phyloP scores from a whole-genome alignment of 2,888 invertebrate genomes.

The Ryuthela nishihirai region DNA sequence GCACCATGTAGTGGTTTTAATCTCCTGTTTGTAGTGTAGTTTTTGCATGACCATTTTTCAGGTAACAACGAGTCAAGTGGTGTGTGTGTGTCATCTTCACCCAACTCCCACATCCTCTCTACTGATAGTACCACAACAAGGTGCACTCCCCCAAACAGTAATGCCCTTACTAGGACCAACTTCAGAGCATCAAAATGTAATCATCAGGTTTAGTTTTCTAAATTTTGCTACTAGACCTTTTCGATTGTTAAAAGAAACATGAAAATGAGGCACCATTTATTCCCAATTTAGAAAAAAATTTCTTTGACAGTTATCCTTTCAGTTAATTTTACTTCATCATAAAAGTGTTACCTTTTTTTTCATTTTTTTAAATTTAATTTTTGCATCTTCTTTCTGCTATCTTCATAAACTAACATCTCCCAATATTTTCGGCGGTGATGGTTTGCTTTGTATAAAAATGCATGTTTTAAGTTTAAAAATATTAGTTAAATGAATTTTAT shows the following conservation, averaged over 20 bases:
- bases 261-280: too few species aligned
- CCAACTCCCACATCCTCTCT: conserved; percentile 52
- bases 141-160: conserved; percentile 43
- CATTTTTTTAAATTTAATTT: too few species aligned
- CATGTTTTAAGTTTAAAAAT: too few species aligned
- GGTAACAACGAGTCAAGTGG: conserved; percentile 50
- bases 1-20: too few species aligned
- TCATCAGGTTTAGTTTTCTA: conserved; percentile 43
- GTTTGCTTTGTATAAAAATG: conserved; percentile 37
- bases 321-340: too few species aligned
- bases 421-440: conserved; percentile 39
- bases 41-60: conserved; percentile 56
- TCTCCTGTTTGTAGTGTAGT: conserved; percentile 28
- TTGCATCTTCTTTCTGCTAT: too few species aligned
- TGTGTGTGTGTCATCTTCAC: conserved; percentile 16
- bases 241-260: background rate
- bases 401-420: too few species aligned
- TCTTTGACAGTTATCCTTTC: too few species aligned
- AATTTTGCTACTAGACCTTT: background rate
- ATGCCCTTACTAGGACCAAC: conserved; percentile 64
- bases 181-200: conserved; percentile 79
- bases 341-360: too few species aligned
- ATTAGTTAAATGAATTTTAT: background rate
- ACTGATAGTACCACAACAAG: conserved; percentile 47
- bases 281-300: too few species aligned